These are phyloP conservation scores for Argyresthia goedartella DNA, from an alignment of 2,888 invertebrate genomes.

Conservation along the genomic window DNA sequence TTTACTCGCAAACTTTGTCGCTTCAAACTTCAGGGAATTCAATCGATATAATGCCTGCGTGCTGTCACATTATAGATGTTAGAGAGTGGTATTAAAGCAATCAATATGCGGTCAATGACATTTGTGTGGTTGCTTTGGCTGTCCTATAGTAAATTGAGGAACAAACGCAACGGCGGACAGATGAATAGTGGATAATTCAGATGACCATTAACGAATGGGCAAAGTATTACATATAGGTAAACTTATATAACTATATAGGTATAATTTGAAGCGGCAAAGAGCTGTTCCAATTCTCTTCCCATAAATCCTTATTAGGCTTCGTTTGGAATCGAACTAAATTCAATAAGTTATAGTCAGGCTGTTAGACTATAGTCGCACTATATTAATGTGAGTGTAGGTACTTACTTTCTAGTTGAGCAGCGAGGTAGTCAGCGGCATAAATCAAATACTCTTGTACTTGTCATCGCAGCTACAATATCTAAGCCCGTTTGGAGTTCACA, in stretches of 20 bases:
- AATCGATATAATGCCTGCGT: too few relatives aligned
- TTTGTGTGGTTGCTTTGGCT: too few relatives aligned
- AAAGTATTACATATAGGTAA: too few relatives aligned
- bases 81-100: too few relatives aligned
- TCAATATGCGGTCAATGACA: too few relatives aligned
- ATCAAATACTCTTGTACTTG: conserved; percentile 54
- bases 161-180: conserved; percentile 32
- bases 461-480: conserved; percentile 44
- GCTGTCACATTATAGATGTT: too few relatives aligned
- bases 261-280: conserved; percentile 29
- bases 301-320: conserved; percentile 58
- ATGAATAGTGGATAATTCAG: conserved; percentile 27
- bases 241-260: conserved; percentile 18
- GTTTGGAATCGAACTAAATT: conserved; percentile 38
- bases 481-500: conserved; percentile 24
- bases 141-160: conserved; percentile 17
- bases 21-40: conserved; percentile 34
- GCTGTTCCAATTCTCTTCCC: conserved; percentile 29
- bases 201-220: too few relatives aligned
- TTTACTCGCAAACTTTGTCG: conserved; percentile 56
- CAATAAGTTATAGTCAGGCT: conserved; percentile 45
- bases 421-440: conserved; percentile 41
- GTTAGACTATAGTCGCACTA: conserved; percentile 29
- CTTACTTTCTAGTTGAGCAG: conserved; percentile 27
- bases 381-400: conserved; percentile 30